These are phyloP conservation scores for Drosophila mercatorum DNA, from an alignment of 2,888 invertebrate species.

Conservation along the genomic window DNA sequence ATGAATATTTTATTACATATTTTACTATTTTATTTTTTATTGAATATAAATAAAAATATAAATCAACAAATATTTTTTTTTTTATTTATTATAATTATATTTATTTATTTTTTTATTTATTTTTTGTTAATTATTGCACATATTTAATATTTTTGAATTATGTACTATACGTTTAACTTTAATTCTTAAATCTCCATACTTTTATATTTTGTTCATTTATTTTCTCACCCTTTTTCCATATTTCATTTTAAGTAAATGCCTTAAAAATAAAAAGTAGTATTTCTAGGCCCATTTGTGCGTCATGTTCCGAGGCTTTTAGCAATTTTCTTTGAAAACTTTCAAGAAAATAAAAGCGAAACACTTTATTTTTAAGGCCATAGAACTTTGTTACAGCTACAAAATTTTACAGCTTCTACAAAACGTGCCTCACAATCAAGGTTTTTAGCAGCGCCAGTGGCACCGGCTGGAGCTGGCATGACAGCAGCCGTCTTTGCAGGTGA, in stretches of 20 bases:
- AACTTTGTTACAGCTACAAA: slow-evolving; percentile 12
- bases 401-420: slow-evolving; percentile 14
- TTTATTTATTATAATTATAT: too few relatives aligned
- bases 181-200: too few relatives aligned
- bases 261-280: neutral
- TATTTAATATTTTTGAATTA: too few relatives aligned
- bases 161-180: too few relatives aligned
- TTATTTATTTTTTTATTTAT: too few relatives aligned
- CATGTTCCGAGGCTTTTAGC: neutral
- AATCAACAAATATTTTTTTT: too few relatives aligned
- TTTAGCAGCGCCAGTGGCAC: neutral
- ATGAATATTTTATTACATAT: neutral
- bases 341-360: slow-evolving; percentile 1
- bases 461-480: slow-evolving; percentile 1
- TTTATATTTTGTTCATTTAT: neutral
- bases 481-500: slow-evolving; percentile 17
- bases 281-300: neutral
- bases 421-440: slow-evolving; percentile 22
- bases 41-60: too few relatives aligned
- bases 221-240: neutral
- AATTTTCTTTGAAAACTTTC: slow-evolving; percentile 5
- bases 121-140: too few relatives aligned
- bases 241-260: neutral
- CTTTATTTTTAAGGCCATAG: slow-evolving; percentile 6
- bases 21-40: neutral